phyloP scores from a whole-genome alignment of 2,888 invertebrate genomes.

The Drosophila nr. medialis region DNA sequence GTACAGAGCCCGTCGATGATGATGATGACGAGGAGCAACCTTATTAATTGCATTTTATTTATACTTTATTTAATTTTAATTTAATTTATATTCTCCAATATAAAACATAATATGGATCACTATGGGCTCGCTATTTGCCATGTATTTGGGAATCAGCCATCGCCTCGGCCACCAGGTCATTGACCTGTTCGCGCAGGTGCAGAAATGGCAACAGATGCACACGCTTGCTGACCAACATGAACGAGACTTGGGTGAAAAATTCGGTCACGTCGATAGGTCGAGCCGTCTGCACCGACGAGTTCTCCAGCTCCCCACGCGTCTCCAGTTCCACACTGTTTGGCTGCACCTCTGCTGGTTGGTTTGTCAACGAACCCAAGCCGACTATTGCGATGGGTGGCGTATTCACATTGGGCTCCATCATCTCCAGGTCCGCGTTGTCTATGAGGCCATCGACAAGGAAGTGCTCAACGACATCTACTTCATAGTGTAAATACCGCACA shows the following conservation, averaged over 20 bases:
- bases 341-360: background rate
- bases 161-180: slow-evolving; percentile 30
- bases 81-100: too few relatives aligned
- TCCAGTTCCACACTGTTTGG: background rate
- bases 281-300: slow-evolving; percentile 11
- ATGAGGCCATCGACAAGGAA: too few relatives aligned
- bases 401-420: too few relatives aligned
- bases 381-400: too few relatives aligned
- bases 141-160: slow-evolving; percentile 6
- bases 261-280: slow-evolving; percentile 42
- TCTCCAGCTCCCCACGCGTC: background rate
- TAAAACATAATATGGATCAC: background rate
- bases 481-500: too few relatives aligned
- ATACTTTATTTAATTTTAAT: slow-evolving; percentile 2
- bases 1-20: too few relatives aligned
- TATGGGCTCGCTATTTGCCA: too few relatives aligned
- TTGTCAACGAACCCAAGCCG: too few relatives aligned
- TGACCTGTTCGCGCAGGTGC: slow-evolving; percentile 29
- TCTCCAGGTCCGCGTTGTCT: too few relatives aligned
- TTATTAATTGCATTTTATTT: too few relatives aligned
- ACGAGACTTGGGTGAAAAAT: slow-evolving; percentile 38
- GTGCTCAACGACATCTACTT: too few relatives aligned
- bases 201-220: slow-evolving; percentile 21
- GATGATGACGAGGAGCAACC: too few relatives aligned
- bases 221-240: slow-evolving; percentile 34